These are phyloP conservation scores for Herminia tarsipennalis DNA, from an alignment of 2,888 invertebrate species.

Conservation along the genomic window DNA sequence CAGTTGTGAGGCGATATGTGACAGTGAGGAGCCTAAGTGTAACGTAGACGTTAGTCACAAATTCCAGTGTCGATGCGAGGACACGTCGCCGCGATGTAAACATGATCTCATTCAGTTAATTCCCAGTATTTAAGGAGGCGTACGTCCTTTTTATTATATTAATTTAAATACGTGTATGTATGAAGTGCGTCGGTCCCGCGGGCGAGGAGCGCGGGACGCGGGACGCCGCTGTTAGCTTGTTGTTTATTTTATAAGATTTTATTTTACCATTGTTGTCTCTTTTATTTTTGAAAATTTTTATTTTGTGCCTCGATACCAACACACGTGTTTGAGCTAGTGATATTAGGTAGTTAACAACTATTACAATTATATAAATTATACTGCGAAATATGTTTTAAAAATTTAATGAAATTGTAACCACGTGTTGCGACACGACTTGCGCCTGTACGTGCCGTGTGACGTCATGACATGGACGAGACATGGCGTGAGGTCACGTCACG, in stretches of 20 bases:
- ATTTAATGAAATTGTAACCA: slow-evolving; percentile 15
- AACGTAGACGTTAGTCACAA: slow-evolving; percentile 49
- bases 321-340: slow-evolving; percentile 68
- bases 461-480: background rate
- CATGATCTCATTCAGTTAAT: slow-evolving; percentile 66
- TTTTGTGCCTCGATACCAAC: slow-evolving; percentile 68
- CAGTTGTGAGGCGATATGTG: background rate
- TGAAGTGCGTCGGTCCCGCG: slow-evolving; percentile 14
- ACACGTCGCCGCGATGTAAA: slow-evolving; percentile 21
- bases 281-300: slow-evolving; percentile 76
- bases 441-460: slow-evolving; percentile 1
- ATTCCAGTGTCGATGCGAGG: slow-evolving; percentile 43
- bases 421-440: background rate
- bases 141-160: slow-evolving; percentile 40
- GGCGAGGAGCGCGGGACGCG: background rate
- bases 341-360: slow-evolving; percentile 76
- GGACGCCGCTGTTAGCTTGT: slow-evolving; percentile 60
- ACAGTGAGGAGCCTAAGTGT: slow-evolving; percentile 8
- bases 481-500: background rate
- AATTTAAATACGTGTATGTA: slow-evolving; percentile 28
- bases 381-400: slow-evolving; percentile 29
- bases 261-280: slow-evolving; percentile 77
- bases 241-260: slow-evolving; percentile 75
- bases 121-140: slow-evolving; percentile 51
- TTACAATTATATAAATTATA: slow-evolving; percentile 54